These are phyloP conservation scores for Piaya cayana DNA, from an alignment of 2,113 vertebrate genomes.

Conservation along the genomic window DNA sequence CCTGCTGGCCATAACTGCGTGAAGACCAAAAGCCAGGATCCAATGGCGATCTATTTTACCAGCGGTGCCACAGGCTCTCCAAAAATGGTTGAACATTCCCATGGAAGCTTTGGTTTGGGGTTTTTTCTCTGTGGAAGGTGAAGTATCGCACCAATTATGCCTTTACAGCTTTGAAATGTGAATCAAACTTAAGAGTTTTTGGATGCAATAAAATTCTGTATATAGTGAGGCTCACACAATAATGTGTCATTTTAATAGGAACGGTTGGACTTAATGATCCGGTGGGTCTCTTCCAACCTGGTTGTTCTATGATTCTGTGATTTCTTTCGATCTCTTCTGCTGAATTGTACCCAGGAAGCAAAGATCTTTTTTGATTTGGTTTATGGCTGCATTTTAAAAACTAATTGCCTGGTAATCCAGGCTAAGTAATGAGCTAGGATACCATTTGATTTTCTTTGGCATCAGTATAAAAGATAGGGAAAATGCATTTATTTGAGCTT, in stretches of 20 bases:
- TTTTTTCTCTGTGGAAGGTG: slow-evolving; percentile 75
- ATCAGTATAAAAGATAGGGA: not conserved
- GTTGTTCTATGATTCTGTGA: too few relatives aligned
- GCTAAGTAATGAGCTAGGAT: not conserved
- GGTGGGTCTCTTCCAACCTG: too few relatives aligned
- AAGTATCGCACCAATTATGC: not conserved
- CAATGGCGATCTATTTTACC: slow-evolving; percentile 82
- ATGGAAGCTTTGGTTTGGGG: slow-evolving; percentile 76
- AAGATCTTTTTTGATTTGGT: not conserved
- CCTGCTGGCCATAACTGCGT: slow-evolving; percentile 71
- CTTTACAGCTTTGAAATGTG: not conserved
- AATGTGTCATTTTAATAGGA: too few relatives aligned
- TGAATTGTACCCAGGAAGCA: not conserved
- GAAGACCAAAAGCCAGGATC: slow-evolving; percentile 75
- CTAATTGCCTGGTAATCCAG: not conserved
- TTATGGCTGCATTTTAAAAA: not conserved
- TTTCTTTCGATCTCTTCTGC: not conserved
- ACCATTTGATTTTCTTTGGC: not conserved
- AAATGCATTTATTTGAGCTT: not conserved
- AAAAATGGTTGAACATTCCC: slow-evolving; percentile 81
- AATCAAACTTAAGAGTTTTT: not conserved
- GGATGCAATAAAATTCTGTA: not conserved
- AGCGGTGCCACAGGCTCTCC: slow-evolving; percentile 80
- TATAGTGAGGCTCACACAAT: not conserved
- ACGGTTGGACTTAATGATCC: too few relatives aligned